Evolutionary conservation across 2,113 vertebrate genomes (phyloP), one percentile per base, ranked within the genome.

Genomic region (Poeciliopsis occidentalis): DNA sequence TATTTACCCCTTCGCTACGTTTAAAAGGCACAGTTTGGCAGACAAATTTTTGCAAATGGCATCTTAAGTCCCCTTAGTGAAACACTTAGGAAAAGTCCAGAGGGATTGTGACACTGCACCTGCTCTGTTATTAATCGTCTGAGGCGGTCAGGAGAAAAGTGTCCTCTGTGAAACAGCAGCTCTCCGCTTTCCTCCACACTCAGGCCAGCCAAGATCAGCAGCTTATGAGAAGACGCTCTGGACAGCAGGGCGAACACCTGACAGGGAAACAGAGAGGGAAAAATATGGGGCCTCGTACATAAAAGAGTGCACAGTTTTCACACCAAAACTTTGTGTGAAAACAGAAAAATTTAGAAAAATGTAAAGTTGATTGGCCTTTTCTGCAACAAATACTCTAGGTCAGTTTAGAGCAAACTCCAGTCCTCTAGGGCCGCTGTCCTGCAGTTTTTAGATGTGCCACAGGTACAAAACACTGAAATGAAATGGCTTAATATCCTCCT

Each of bases 141-240:
- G 70, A 99, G 96, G 5, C 97, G 96, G 44, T 94, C 83, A 7
- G 96, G 88, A 0, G 96, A 96, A 82, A 99, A 97, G 64, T 94
- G 93, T 34, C 97, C 97, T 0, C 83, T 95, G 90, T 97, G 95
- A 34, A 99, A 94, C 76, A 98, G 91, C 79, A 99, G 92, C 60
- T 97, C 97, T 51, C 98, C 97, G 0, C 95, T 96, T 30, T 94
- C 94, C 88, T 98, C 97, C 64, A 95, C 92, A 63, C 95, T 97
- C 78, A 96, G 95, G 11, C 98, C 98, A 0, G 96, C 94, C 0
- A 98, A 94, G 85, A 99, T 94, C 86, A 99, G 85, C 87, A 99
- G 92, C 90, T 99, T 99, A 86, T 98, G 94, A 60, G 92, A 92
- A 0, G 97, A 96, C 0, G 93, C 90, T 1, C 95, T 95, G 1